phyloP scores from a whole-genome alignment of 2,888 invertebrate genomes.

The Tolmerus cingulatus region DNA sequence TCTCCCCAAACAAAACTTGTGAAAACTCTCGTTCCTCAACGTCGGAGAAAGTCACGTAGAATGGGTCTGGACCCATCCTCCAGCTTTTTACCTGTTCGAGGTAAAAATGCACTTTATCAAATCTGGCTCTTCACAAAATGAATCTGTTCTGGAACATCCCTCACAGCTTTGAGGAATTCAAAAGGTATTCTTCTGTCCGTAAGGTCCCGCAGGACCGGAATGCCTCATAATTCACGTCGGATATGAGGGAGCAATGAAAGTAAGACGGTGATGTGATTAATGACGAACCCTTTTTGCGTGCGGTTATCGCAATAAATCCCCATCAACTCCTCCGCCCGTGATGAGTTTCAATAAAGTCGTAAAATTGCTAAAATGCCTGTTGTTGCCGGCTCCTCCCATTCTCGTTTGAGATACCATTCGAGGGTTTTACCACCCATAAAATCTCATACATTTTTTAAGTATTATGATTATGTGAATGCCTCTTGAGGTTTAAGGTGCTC shows the following conservation, averaged over 20 bases:
- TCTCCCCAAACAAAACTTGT: not conserved
- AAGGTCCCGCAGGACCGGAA: not conserved
- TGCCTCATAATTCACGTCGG: not conserved
- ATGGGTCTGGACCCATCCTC: not conserved
- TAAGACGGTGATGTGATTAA: conserved; percentile 19
- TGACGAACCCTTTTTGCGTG: conserved; percentile 18
- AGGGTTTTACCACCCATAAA: not conserved
- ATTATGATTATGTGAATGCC: not conserved
- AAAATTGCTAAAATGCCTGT: conserved; percentile 5
- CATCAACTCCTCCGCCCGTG: conserved; percentile 4
- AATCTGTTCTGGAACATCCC: not conserved
- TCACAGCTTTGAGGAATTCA: not conserved
- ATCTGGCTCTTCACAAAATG: not conserved
- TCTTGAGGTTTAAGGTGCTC: not conserved
- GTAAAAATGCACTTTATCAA: not conserved
- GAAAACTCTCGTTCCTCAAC: not conserved
- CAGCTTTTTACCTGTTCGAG: not conserved
- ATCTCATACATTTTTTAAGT: conserved; percentile 8
- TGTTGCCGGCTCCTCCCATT: not conserved
- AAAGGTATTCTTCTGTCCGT: not conserved
- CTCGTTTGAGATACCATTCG: not conserved
- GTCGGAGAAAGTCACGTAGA: not conserved
- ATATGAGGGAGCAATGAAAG: not conserved
- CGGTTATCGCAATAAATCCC: conserved; percentile 14
- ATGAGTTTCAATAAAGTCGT: conserved; percentile 20